Percentiles rank a stretch among this genome's conserved stretches.
Evolutionary conservation across 2,888 invertebrate species (phyloP).

Genomic region (Globia sparganii): DNA sequence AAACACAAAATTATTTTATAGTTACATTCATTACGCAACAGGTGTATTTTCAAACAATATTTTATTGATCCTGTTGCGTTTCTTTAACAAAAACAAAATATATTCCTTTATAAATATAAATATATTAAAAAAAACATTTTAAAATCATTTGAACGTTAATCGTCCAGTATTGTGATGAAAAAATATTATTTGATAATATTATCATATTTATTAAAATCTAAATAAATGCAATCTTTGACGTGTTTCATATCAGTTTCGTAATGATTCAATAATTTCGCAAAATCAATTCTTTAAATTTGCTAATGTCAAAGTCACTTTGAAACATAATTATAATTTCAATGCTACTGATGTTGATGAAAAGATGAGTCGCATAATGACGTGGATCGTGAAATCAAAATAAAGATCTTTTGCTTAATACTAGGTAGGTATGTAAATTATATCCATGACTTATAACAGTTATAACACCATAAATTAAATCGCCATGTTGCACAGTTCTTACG

Average conservation of each 20-base stretch:
- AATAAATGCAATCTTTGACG: background rate
- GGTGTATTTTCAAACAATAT: background rate
- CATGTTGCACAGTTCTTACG: constrained; percentile 37
- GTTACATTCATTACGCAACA: background rate
- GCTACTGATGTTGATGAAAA: constrained; percentile 31
- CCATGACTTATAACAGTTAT: constrained; percentile 51
- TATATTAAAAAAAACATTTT: background rate
- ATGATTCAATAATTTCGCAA: constrained; percentile 18
- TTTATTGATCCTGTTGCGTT: no score
- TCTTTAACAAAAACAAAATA: background rate
- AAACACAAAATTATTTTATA: background rate
- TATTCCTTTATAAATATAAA: background rate
- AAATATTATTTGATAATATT: constrained; percentile 2
- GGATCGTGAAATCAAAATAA: constrained; percentile 14
- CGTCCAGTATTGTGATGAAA: background rate
- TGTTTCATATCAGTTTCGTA: background rate
- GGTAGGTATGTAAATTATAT: constrained; percentile 29
- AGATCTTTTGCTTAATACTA: constrained; percentile 23
- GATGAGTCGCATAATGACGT: constrained; percentile 8
- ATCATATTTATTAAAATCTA: background rate
- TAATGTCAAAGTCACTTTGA: constrained; percentile 43
- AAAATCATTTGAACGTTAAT: background rate
- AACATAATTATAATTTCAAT: constrained; percentile 45
- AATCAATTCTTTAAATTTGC: background rate
- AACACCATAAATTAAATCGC: constrained; percentile 44